Evolutionary conservation across 2,797 vertebrate genomes (phyloP).

Genomic region (Pachyuromys duprasi): DNA sequence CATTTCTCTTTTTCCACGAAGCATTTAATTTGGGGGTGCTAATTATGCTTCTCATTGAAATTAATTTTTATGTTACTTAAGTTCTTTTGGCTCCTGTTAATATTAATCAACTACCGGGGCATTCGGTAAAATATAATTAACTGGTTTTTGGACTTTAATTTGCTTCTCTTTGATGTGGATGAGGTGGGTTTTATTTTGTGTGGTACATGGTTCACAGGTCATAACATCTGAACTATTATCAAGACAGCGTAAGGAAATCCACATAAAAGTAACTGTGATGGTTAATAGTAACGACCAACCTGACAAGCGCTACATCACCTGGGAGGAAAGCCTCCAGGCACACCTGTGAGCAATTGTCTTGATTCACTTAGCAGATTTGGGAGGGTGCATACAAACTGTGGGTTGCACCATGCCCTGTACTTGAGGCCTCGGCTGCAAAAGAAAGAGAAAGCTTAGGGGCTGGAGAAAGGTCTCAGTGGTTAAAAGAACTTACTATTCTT

Average conservation of each 20-base stretch:
- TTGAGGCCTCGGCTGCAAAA: background rate
- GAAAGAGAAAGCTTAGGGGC: background rate
- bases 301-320: no score
- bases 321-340: background rate
- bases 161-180: background rate
- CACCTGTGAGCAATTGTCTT: background rate
- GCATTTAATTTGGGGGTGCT: background rate
- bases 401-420: background rate
- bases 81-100: background rate
- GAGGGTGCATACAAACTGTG: background rate
- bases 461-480: background rate
- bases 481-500: background rate
- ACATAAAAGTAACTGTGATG: background rate
- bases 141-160: background rate
- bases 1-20: slow-evolving; percentile 6
- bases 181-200: background rate
- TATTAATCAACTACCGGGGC: background rate
- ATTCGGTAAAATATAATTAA: background rate
- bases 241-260: accelerated
- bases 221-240: background rate
- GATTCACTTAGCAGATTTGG: background rate
- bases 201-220: background rate
- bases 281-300: background rate
- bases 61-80: background rate
- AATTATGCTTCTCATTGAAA: background rate